Percentiles rank a stretch among this genome's conserved stretches.
Evolutionary conservation across 2,797 vertebrate genomes (phyloP).

Genomic region (Cuculus canorus): DNA sequence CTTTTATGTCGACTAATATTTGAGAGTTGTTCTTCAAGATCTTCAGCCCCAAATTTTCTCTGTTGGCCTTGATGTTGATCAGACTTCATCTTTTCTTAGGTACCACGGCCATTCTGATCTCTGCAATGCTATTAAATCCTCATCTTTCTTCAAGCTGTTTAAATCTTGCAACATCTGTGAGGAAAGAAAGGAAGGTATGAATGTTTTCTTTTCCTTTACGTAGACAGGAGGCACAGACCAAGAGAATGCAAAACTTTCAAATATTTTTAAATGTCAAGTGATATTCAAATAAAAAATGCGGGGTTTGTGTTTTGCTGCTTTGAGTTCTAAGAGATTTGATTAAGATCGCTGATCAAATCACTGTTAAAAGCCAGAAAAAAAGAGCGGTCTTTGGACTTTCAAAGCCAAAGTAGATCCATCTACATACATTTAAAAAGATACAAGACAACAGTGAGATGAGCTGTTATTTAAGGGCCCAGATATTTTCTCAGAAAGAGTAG

Average conservation of each 20-base stretch:
- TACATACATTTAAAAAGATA: neutral
- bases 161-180: conserved; percentile 48
- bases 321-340: neutral
- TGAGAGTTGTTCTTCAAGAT: neutral
- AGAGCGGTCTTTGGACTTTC: neutral
- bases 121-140: conserved; percentile 43
- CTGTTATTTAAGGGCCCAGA: neutral
- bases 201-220: conserved; percentile 19
- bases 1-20: neutral
- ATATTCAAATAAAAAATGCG: neutral
- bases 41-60: neutral
- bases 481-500: neutral
- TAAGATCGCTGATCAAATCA: neutral
- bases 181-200: conserved; percentile 25
- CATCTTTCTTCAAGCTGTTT: conserved; percentile 43
- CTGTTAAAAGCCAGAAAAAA: neutral
- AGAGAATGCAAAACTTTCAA: conserved; percentile 19
- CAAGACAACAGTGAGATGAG: neutral
- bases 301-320: neutral
- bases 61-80: neutral
- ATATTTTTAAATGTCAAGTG: neutral
- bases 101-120: neutral
- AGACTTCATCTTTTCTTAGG: neutral
- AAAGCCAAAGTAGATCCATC: neutral
- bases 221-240: conserved; percentile 27